These are phyloP conservation scores for Poliocrania exsul DNA, from an alignment of 2,797 vertebrate species.

Conservation along the genomic window DNA sequence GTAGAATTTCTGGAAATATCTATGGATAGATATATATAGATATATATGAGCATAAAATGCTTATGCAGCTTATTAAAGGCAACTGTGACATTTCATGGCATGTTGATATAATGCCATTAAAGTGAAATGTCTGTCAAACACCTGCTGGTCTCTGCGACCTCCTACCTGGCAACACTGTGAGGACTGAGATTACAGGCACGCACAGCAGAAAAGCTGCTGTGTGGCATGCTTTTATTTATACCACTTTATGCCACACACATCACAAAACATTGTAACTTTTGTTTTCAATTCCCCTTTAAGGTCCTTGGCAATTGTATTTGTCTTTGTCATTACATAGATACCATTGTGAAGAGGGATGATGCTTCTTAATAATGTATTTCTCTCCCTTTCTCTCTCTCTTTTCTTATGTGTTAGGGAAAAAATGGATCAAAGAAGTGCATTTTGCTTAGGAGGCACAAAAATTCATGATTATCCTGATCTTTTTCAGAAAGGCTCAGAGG, in stretches of 20 bases:
- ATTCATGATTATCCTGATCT: background rate
- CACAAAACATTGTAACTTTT: background rate
- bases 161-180: background rate
- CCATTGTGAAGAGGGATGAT: background rate
- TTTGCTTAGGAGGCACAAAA: constrained; percentile 7
- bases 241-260: background rate
- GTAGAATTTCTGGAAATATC: background rate
- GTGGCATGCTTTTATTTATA: constrained; percentile 30
- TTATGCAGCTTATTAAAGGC: constrained; percentile 42
- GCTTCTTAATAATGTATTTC: constrained; percentile 3
- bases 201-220: constrained; percentile 14
- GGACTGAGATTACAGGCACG: constrained; percentile 4
- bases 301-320: background rate
- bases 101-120: constrained; percentile 30
- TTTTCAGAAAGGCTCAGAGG: background rate
- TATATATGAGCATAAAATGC: background rate
- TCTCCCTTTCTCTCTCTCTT: background rate
- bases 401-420: background rate
- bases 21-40: background rate
- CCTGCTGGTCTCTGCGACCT: constrained; percentile 44
- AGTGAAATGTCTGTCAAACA: constrained; percentile 52
- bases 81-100: background rate
- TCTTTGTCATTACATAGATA: background rate
- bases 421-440: background rate
- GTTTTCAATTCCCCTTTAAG: background rate